Base-by-base conservation (phyloP, 2,113 vertebrate genomes). In the Sterna hirundo region DNA sequence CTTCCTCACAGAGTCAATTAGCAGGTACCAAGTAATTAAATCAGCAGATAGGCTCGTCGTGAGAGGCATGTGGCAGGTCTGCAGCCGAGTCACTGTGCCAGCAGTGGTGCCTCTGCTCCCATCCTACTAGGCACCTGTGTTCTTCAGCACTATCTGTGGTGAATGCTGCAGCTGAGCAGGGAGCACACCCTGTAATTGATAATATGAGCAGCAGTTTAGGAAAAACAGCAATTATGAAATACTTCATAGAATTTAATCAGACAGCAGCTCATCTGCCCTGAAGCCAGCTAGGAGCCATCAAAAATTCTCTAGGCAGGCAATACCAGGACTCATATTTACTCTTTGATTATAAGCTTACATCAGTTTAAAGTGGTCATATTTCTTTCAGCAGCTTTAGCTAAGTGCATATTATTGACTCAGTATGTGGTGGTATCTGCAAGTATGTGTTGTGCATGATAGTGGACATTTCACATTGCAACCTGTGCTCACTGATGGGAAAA, bases 351-450 rank as follows among this genome's bases (percentile, higher is more conserved):
- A 27, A 57, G 54, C 16, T 49, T 12, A 5, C 23, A 15, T 15
- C 40, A 25, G 29, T 27, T 62, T 20, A 2, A 79, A 81, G 44
- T 12, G 49, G 11, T 34, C 8, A 0, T 22, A 9, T 54, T 71
- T n/a, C 74, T 62, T 62, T 51, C 70, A 60, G 77, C 72, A 38
- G 36, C 86, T 71, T 23, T 12, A 61, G 68, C 77, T 54, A 66
- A n/a, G 51, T 19, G 61, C 75, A 10, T 0, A 0, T 65, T 10
- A 0, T 46, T 51, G 29, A 13, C 58, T 42, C 5, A 0, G 19
- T 29, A 1, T 21, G 49, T 26, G 42, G 2, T 20, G 22, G 29
- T 46, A 42, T 70, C 55, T 46, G 29, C 29, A 65, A 19, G 61
- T 36, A 14, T 16, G 40, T 22, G 36, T 30, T 27, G 15, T 51